These are phyloP conservation scores for Arizona elegans DNA, from an alignment of 2,113 vertebrate genomes.

Conservation along the genomic window DNA sequence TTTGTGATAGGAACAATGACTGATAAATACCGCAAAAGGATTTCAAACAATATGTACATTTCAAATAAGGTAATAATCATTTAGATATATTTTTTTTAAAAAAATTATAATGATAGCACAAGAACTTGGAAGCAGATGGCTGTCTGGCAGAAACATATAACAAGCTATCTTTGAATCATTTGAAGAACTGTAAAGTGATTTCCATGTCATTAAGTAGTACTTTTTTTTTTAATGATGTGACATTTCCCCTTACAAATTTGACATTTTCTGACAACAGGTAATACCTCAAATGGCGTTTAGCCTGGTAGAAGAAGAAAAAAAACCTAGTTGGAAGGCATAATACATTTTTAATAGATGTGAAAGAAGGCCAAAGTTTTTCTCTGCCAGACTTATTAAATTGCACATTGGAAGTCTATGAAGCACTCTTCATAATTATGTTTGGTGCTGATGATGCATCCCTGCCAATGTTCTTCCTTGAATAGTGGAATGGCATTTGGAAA, in stretches of 20 bases:
- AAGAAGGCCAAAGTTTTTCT: constrained; percentile 1
- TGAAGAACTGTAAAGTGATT: constrained; percentile 31
- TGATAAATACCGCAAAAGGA: neutral
- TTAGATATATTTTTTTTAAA: neutral
- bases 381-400: neutral
- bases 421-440: neutral
- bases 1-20: neutral
- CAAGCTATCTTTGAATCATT: constrained; percentile 21
- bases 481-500: neutral
- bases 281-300: neutral
- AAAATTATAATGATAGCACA: neutral
- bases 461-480: neutral
- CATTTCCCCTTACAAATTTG: constrained; percentile 44
- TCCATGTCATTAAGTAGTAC: constrained; percentile 33
- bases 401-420: neutral
- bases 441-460: neutral
- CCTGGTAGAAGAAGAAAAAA: neutral
- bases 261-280: constrained; percentile 21
- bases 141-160: neutral
- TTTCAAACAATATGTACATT: neutral
- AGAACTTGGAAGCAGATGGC: neutral
- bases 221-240: constrained; percentile 21
- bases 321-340: neutral
- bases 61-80: neutral
- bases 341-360: neutral